These are phyloP conservation scores for Panonychus citri DNA, from an alignment of 1,140 invertebrate species.

Conservation along the genomic window DNA sequence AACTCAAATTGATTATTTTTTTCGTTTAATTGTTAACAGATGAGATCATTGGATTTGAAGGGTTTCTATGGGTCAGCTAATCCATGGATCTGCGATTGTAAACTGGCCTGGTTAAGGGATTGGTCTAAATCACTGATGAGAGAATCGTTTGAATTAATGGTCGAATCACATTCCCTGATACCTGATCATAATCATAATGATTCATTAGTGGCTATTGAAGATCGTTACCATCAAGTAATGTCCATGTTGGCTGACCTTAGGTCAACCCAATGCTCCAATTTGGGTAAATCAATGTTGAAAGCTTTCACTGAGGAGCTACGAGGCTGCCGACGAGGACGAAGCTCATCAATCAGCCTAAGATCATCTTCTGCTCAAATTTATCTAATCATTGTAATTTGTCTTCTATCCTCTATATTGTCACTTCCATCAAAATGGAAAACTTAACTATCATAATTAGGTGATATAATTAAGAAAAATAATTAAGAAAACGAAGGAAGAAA, in stretches of 20 bases:
- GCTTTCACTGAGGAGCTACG: background rate
- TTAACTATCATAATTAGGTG: no score
- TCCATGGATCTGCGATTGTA: background rate
- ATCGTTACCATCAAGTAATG: background rate
- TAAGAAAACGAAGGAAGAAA: no score
- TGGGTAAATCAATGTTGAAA: background rate
- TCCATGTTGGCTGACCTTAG: background rate
- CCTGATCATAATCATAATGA: constrained; percentile 1
- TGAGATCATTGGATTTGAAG: background rate
- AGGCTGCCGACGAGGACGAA: background rate
- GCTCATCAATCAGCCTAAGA: background rate
- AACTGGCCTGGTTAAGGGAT: background rate
- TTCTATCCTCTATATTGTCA: background rate
- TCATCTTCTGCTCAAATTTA: no score
- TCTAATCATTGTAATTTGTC: no score
- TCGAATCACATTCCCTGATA: background rate
- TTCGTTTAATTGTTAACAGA: no score
- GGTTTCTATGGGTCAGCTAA: background rate
- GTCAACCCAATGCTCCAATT: background rate
- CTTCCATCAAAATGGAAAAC: background rate
- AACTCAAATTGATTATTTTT: no score
- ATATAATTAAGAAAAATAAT: no score
- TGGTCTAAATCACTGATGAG: background rate
- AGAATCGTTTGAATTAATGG: background rate
- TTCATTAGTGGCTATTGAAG: background rate